These are phyloP conservation scores for Hydroisotoma schaefferi DNA, from an alignment of 2,888 invertebrate genomes.

Conservation along the genomic window DNA sequence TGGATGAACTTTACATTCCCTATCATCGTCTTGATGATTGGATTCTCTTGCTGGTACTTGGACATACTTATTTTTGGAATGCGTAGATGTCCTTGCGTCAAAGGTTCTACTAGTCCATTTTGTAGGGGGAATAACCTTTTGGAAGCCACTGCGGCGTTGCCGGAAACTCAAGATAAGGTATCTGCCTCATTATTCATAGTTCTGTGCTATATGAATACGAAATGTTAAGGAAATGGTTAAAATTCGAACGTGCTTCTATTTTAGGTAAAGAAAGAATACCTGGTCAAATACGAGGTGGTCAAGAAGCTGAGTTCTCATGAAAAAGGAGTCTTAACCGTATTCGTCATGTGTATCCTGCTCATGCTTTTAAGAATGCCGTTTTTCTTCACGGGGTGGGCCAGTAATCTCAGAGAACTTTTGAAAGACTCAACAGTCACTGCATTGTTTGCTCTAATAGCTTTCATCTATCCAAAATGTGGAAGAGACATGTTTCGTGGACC, in stretches of 20 bases:
- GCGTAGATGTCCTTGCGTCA: not conserved
- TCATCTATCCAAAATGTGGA: conserved; percentile 15
- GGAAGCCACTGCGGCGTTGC: not conserved
- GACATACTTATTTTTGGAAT: not conserved
- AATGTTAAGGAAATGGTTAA: too few species aligned
- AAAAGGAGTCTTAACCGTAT: not conserved
- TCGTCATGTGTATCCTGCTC: not conserved
- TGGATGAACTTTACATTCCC: conserved; percentile 20
- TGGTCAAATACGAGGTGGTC: not conserved
- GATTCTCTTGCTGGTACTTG: not conserved
- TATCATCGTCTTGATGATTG: conserved; percentile 7
- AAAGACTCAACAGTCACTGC: conserved; percentile 9
- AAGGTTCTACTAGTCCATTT: not conserved
- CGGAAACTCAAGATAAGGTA: not conserved
- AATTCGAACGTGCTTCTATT: too few species aligned
- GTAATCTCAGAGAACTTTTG: conserved; percentile 2
- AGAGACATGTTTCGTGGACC: conserved; percentile 9
- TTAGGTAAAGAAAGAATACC: not conserved
- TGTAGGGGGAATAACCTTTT: not conserved
- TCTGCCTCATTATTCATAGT: too few species aligned
- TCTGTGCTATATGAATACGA: too few species aligned
- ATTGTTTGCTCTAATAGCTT: conserved; percentile 6
- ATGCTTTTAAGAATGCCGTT: not conserved
- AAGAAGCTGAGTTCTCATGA: not conserved
- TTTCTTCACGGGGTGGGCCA: not conserved